Conservation (phyloP, 2,797 vertebrate genomes). For the Microctenopoma stevenorrisi region DNA sequence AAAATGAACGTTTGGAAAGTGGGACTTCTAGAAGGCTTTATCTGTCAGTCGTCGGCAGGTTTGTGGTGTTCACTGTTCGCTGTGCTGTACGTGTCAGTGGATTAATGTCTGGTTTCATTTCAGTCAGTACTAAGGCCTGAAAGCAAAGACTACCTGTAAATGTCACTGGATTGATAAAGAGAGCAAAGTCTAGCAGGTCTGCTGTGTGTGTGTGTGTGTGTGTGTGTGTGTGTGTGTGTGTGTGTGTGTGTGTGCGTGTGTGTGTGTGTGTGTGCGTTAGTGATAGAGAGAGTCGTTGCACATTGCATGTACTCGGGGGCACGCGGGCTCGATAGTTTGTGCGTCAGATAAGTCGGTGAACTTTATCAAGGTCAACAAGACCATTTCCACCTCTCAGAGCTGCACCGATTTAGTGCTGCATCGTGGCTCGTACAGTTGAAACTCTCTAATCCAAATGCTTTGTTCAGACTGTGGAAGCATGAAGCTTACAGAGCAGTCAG, state of each 20-base stretch:
- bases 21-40: not conserved
- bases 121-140: conserved; percentile 45
- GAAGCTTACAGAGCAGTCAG: conserved; percentile 7
- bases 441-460: conserved; percentile 21
- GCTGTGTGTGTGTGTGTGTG: conserved; percentile 10
- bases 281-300: conserved; percentile 28
- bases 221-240: conserved; percentile 11
- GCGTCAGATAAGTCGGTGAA: conserved; percentile 25
- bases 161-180: conserved; percentile 57
- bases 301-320: conserved; percentile 12
- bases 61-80: conserved; percentile 5
- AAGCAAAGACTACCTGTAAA: conserved; percentile 63
- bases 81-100: conserved; percentile 18
- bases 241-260: not conserved
- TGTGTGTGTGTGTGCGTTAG: conserved; percentile 26
- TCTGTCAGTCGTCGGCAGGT: not conserved
- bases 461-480: conserved; percentile 26
- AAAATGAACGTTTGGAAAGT: not conserved
- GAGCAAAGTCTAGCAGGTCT: conserved; percentile 46
- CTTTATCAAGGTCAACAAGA: conserved; percentile 52
- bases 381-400: conserved; percentile 40
- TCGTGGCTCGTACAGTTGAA: conserved; percentile 4
- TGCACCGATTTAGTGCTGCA: conserved; percentile 22
- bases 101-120: conserved; percentile 53
- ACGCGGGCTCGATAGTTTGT: conserved; percentile 6